These are phyloP conservation scores for Papilio aristodemus DNA, from an alignment of 1,140 invertebrate genomes.

Conservation along the genomic window DNA sequence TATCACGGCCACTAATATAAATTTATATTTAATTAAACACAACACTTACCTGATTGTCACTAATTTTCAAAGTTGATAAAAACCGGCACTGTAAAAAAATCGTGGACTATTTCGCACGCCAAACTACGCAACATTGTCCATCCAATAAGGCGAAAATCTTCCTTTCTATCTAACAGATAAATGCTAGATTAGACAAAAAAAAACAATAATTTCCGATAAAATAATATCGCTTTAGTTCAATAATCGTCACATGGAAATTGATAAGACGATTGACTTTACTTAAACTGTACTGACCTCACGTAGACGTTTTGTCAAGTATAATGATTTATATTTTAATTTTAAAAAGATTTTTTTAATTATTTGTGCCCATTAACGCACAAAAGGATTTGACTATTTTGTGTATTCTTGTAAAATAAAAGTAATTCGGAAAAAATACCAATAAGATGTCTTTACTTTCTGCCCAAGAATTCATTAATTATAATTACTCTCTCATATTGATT, in stretches of 20 bases:
- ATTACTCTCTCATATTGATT: no score
- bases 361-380: not conserved
- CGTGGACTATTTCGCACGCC: constrained; percentile 26
- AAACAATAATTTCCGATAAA: constrained; percentile 50
- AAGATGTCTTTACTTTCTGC: no score
- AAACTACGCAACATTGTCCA: constrained; percentile 33
- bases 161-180: constrained; percentile 45
- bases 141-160: constrained; percentile 43
- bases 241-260: constrained; percentile 29
- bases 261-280: constrained; percentile 7
- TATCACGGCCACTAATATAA: no score
- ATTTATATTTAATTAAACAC: not conserved
- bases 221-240: constrained; percentile 39
- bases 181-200: no score
- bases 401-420: no score
- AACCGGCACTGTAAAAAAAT: not conserved
- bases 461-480: no score
- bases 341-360: not conserved
- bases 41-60: constrained; percentile 26
- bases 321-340: not conserved
- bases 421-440: no score
- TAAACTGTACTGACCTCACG: not conserved
- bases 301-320: not conserved
- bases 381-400: no score
- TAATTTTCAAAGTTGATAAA: constrained; percentile 1